Conservation (phyloP, 2,113 vertebrate species). For the Neodontobutis hainanensis region DNA sequence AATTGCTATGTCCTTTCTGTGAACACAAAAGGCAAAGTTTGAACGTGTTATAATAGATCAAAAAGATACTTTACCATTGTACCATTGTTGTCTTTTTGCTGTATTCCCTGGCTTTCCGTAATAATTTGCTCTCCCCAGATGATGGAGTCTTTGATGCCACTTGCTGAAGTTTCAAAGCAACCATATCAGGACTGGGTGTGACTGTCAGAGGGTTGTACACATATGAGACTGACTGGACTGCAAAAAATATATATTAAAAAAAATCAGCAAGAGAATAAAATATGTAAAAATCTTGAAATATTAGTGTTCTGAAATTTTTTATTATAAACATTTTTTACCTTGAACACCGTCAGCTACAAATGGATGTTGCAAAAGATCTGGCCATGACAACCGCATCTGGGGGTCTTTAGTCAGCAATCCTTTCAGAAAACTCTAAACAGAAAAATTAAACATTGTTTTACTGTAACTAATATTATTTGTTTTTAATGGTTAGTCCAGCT, state of each 20-base stretch:
- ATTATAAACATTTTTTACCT: conserved; percentile 70
- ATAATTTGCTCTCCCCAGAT: conserved; percentile 77
- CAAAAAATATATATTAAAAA: background rate
- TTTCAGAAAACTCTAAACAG: conserved; percentile 90
- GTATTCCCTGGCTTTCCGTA: conserved; percentile 79
- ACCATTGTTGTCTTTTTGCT: conserved; percentile 72
- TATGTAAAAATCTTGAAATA: background rate
- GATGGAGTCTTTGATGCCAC: conserved; percentile 71
- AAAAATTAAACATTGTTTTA: conserved; percentile 11
- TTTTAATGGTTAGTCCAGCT: background rate
- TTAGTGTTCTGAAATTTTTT: background rate
- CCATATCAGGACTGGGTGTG: conserved; percentile 81
- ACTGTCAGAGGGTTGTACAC: conserved; percentile 86
- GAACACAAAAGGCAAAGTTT: conserved; percentile 12
- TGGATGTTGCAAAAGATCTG: conserved; percentile 89
- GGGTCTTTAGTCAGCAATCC: conserved; percentile 94
- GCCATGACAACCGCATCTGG: conserved; percentile 88
- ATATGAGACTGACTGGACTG: conserved; percentile 80
- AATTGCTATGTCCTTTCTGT: conserved; percentile 43
- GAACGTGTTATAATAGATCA: background rate
- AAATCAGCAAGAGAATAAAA: background rate
- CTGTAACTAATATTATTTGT: too few relatives aligned
- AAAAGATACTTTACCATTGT: conserved; percentile 38
- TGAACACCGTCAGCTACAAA: conserved; percentile 89
- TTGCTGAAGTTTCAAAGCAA: conserved; percentile 86